Percentiles rank a stretch among this genome's conserved stretches.
Conservation (phyloP, 2,797 vertebrate genomes). For the Falco peregrinus region DNA sequence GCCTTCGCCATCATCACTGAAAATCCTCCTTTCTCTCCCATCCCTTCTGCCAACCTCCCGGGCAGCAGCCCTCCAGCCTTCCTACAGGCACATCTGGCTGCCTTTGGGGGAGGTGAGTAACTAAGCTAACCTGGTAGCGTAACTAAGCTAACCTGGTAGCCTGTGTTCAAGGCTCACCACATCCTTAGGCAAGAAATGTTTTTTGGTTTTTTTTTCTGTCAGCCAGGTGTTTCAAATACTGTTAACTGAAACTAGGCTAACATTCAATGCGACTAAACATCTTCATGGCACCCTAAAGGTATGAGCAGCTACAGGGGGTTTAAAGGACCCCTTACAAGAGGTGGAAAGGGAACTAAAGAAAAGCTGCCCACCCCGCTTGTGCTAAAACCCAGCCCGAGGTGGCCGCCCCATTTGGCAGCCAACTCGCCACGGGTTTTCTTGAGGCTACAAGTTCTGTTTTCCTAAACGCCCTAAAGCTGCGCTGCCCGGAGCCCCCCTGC, state of each 20-base stretch:
- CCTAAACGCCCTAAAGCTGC: background rate
- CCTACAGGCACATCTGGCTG: background rate
- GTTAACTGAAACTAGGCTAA: constrained; percentile 35
- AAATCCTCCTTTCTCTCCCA: background rate
- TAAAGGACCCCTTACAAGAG: background rate
- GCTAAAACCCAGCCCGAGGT: background rate
- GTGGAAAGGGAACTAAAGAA: background rate
- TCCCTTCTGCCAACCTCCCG: background rate
- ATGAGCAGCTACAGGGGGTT: background rate
- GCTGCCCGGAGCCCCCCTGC: background rate
- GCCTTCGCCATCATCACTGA: background rate
- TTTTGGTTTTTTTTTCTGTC: background rate
- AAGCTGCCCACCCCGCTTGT: background rate
- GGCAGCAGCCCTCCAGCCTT: background rate
- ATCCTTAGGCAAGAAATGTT: constrained; percentile 4
- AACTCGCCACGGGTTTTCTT: background rate
- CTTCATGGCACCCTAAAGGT: background rate
- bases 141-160: background rate
- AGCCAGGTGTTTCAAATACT: constrained; percentile 26
- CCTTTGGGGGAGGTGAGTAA: background rate
- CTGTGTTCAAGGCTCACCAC: constrained; percentile 43
- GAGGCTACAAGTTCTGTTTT: background rate
- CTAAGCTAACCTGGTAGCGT: background rate
- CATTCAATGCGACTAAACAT: background rate
- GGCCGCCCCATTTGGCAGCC: background rate